Conservation (phyloP, 92 coral and sea anemone species). For the Zoanthus sansibaricus region DNA sequence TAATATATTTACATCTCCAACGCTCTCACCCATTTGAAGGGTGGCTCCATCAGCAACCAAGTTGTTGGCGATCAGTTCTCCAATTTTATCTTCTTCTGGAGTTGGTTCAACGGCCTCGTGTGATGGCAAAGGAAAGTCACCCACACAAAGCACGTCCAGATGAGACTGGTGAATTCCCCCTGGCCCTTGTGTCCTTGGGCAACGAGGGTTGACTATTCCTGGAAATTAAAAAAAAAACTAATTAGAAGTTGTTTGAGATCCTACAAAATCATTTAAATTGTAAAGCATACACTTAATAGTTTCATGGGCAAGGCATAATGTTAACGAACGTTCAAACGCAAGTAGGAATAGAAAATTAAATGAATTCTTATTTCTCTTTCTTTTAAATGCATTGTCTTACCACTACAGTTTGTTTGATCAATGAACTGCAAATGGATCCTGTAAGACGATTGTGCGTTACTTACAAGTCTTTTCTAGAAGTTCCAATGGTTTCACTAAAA, state of each 20-base stretch:
- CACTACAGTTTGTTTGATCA: no score
- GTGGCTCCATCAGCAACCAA: conserved; percentile 94
- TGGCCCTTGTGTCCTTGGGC: conserved; percentile 97
- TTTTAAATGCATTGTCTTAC: no score
- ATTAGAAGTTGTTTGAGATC: background rate
- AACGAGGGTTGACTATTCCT: conserved; percentile 92
- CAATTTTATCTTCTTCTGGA: conserved; percentile 85
- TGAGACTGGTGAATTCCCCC: conserved; percentile 97
- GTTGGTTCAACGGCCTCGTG: conserved; percentile 67
- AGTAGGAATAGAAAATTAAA: no score
- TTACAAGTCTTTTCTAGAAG: no score
- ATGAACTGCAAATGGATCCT: no score
- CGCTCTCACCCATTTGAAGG: conserved; percentile 88
- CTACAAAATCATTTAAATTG: no score
- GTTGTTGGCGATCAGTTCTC: conserved; percentile 85
- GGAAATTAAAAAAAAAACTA: background rate
- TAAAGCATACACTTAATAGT: no score
- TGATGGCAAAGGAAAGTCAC: conserved; percentile 88
- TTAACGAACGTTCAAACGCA: no score
- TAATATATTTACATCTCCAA: background rate
- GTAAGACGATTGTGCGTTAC: no score
- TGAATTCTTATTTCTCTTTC: no score
- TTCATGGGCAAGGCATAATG: no score
- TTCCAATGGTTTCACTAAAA: no score
- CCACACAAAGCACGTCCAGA: conserved; percentile 88